phyloP scores from a whole-genome alignment of 2,888 invertebrate species.

The Microctonus aethiopoides region DNA sequence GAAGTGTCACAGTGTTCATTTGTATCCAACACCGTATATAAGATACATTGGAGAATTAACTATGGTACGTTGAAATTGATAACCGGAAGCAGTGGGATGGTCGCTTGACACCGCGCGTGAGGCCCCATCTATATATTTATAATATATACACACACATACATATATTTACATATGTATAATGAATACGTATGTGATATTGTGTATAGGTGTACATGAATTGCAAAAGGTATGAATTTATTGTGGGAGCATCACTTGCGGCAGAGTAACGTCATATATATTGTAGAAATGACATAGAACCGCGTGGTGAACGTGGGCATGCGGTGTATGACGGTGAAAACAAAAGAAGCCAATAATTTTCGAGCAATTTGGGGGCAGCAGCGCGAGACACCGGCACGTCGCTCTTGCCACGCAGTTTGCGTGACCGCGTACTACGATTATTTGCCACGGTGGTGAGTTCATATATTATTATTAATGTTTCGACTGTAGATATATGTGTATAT shows the following conservation, averaged over 20 bases:
- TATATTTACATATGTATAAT: too few relatives aligned
- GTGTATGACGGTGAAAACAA: conserved; percentile 65
- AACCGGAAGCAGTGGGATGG: conserved; percentile 34
- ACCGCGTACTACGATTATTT: conserved; percentile 12
- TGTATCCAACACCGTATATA: neutral
- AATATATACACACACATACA: too few relatives aligned
- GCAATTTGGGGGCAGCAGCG: conserved; percentile 66
- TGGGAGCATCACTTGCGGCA: neutral
- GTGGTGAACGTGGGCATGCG: conserved; percentile 49
- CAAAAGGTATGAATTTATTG: conserved; percentile 13
- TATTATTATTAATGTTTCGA: neutral
- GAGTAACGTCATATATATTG: conserved; percentile 37
- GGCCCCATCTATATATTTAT: neutral
- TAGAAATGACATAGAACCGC: conserved; percentile 61
- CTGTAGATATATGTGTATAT: neutral
- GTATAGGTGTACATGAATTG: neutral
- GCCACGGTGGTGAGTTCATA: neutral
- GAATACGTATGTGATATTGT: too few relatives aligned
- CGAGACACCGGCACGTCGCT: conserved; percentile 55
- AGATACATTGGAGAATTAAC: conserved; percentile 17
- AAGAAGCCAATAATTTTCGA: conserved; percentile 66
- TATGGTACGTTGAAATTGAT: conserved; percentile 2
- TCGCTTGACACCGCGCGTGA: conserved; percentile 29
- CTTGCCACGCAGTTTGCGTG: conserved; percentile 23
- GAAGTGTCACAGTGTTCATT: neutral